Base-by-base conservation (phyloP, 1,140 invertebrate species). In the Amphibalanus amphitrite region DNA sequence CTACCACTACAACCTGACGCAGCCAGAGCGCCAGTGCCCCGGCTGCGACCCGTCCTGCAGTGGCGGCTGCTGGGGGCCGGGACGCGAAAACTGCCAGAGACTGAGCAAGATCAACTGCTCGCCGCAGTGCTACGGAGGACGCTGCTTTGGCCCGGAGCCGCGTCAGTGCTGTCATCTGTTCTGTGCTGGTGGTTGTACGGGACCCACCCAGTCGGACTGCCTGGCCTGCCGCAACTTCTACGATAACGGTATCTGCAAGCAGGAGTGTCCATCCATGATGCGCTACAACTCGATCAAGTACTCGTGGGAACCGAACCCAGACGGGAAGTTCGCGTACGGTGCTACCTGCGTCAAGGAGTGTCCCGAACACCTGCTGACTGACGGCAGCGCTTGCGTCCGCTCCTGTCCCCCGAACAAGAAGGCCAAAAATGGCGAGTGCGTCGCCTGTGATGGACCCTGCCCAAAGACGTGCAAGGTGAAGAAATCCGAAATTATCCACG, bases 241-340 rank as follows among this genome's bases (percentile, higher is more conserved):
- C 77, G 93, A 98, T 78, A 90, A 96, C 75, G 93, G 93, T 26
- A 89, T 90, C 10, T 98, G 95, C 80, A 95, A 93, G 29, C 89
- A 94, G 79, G 93, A 94, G 81, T 98, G 95, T 80, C 95, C 95
- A 3, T 87, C 90, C 0, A 92, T 95, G 90, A 89, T 92, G 81
- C 88, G 88, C 72, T 98, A 98, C 79, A 95, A 98, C 81, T 88
- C 90, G 0, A 89, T 86, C 25, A 91, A 88, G 10, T 95, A 95
- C 79, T 90, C 90, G 0, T 93, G 91, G 88, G 91, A 95, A 78
- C 82, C 85, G 3, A 98, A 97, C 82, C 93, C 93, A 0, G 85
- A 91, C 76, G 94, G 92, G n/a, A 97, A 96, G 82, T 97, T 94
- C 77, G 92, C 95, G 8, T 97, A 97, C 77, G 95, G 95, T 20